Conservation (phyloP, 2,113 vertebrate genomes). For the Psilopsiagon aurifrons region DNA sequence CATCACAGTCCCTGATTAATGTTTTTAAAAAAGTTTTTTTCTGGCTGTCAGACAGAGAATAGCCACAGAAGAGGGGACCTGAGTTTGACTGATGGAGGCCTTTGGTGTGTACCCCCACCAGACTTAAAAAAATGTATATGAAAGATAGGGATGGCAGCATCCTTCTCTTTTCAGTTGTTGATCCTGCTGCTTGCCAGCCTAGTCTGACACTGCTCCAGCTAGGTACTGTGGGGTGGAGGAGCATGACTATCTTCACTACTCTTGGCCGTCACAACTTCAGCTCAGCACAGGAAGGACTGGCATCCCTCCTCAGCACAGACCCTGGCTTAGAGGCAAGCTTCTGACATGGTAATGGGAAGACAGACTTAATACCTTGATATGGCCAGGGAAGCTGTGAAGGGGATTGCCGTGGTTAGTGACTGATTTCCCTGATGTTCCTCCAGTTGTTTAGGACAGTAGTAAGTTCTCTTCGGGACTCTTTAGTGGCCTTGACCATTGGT, state of each 20-base stretch:
- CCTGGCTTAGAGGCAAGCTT: not conserved
- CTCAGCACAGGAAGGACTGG: not conserved
- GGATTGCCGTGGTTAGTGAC: not conserved
- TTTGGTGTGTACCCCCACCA: not conserved
- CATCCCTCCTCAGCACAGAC: not conserved
- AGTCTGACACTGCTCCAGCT: not conserved
- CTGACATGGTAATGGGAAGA: not conserved
- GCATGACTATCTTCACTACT: not conserved
- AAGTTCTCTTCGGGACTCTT: not conserved
- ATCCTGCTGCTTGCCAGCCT: not conserved
- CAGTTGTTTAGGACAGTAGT: fast-evolving
- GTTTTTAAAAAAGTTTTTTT: not conserved
- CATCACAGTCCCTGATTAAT: not conserved
- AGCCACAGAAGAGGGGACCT: not conserved
- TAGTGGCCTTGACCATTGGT: not conserved
- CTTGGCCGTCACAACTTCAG: not conserved
- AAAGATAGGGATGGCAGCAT: not conserved
- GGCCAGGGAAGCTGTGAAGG: not conserved
- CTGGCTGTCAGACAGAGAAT: not conserved
- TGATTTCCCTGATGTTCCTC: not conserved
- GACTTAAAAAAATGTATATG: not conserved
- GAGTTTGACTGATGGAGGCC: not conserved
- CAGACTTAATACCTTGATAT: not conserved
- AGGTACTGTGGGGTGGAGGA: not conserved
- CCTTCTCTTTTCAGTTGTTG: not conserved